Conservation (phyloP, 2,797 vertebrate species). For the Chanos chanos region DNA sequence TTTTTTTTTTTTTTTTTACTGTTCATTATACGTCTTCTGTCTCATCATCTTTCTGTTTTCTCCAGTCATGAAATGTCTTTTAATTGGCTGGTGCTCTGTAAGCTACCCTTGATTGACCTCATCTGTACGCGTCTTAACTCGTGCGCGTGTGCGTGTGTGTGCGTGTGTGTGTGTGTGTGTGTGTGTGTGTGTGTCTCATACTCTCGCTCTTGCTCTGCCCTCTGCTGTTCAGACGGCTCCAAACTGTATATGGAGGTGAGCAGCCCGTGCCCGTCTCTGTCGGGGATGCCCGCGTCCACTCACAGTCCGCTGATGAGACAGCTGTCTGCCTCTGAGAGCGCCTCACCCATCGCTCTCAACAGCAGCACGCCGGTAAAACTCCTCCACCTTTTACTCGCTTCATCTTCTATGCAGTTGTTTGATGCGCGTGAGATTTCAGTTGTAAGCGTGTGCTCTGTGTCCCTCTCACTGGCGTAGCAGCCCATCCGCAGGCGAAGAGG, state of each 20-base stretch:
- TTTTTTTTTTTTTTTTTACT: too few species aligned
- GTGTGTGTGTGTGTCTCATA: background rate
- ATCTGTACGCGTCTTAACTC: too few species aligned
- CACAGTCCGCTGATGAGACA: slow-evolving; percentile 76
- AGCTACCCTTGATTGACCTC: too few species aligned
- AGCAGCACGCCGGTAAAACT: slow-evolving; percentile 66
- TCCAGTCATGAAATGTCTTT: too few species aligned
- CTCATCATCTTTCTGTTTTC: too few species aligned
- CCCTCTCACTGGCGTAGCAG: slow-evolving; percentile 59
- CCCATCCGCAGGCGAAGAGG: slow-evolving; percentile 76
- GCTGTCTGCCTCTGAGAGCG: slow-evolving; percentile 71
- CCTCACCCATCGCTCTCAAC: slow-evolving; percentile 55
- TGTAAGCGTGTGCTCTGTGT: background rate
- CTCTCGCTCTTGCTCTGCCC: background rate
- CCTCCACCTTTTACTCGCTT: too few species aligned
- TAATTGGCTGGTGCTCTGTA: too few species aligned
- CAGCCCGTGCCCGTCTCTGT: slow-evolving; percentile 60
- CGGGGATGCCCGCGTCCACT: slow-evolving; percentile 49
- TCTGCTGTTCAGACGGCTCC: slow-evolving; percentile 41
- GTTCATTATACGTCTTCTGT: too few species aligned
- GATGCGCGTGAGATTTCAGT: background rate
- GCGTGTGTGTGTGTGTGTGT: too few species aligned
- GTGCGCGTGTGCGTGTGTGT: too few species aligned
- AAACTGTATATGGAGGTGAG: slow-evolving; percentile 72
- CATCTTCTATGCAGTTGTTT: background rate